These are phyloP conservation scores for Hiodon tergisus DNA, from an alignment of 2,113 vertebrate species.

Conservation along the genomic window DNA sequence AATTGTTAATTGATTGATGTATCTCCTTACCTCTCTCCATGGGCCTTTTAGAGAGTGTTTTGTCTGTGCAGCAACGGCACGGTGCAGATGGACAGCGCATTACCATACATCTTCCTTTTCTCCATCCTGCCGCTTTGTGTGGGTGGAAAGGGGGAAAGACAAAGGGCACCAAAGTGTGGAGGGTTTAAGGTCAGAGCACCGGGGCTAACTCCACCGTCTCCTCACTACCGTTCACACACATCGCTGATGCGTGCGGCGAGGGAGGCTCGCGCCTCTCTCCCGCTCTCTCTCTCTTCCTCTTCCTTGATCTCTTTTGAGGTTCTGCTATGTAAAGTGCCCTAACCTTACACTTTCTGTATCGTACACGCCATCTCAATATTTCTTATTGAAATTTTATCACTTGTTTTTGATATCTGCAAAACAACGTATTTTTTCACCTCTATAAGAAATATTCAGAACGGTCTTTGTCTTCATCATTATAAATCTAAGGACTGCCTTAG, in stretches of 20 bases:
- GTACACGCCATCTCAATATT: not conserved
- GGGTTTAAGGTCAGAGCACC: conserved; percentile 42
- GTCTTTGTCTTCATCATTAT: not conserved
- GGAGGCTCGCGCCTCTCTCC: not conserved
- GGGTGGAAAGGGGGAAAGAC: conserved; percentile 38
- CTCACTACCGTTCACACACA: not conserved
- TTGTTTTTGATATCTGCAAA: not conserved
- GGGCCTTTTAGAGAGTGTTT: conserved; percentile 58
- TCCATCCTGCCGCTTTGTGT: conserved; percentile 24
- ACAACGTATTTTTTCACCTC: too few species aligned
- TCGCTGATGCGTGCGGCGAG: conserved; percentile 1
- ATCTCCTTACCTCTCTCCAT: conserved; percentile 63
- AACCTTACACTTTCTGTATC: too few species aligned
- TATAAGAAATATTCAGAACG: too few species aligned
- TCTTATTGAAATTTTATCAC: not conserved
- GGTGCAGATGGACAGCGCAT: conserved; percentile 53
- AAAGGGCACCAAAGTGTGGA: conserved; percentile 44
- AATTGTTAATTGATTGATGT: conserved; percentile 75
- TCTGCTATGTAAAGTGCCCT: too few species aligned
- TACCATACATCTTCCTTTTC: conserved; percentile 56
- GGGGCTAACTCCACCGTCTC: not conserved
- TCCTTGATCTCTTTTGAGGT: not conserved
- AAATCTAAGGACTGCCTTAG: too few species aligned
- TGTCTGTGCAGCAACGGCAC: conserved; percentile 49
- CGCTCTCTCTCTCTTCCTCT: not conserved